Conservation (phyloP, 2,797 vertebrate species). For the Psittacula echo region DNA sequence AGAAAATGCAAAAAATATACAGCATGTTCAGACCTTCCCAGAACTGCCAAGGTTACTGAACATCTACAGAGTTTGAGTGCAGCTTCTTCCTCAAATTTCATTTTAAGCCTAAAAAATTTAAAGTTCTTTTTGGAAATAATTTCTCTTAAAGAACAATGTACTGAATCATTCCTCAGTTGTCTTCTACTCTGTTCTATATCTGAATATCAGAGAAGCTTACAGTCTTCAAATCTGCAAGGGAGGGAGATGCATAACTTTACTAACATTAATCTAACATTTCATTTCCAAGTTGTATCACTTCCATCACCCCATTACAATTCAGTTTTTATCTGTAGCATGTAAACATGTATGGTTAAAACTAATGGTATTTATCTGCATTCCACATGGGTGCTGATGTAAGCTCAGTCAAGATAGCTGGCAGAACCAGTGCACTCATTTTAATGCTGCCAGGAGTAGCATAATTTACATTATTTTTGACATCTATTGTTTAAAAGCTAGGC, state of each 20-base stretch:
- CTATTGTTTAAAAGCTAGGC: background rate
- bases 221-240: background rate
- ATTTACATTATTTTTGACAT: background rate
- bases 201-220: background rate
- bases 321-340: slow-evolving; percentile 16
- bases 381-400: background rate
- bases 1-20: background rate
- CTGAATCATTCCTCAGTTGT: background rate
- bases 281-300: background rate
- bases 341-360: slow-evolving; percentile 43
- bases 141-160: background rate
- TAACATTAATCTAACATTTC: background rate
- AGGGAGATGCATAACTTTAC: background rate
- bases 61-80: background rate
- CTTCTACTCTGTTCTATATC: background rate
- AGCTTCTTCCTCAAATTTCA: background rate
- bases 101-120: background rate
- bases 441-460: background rate
- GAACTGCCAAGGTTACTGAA: background rate
- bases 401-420: slow-evolving; percentile 27
- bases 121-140: background rate
- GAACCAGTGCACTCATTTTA: background rate
- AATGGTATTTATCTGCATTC: slow-evolving; percentile 21
- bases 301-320: background rate
- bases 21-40: background rate